Percentiles rank a stretch among this genome's conserved stretches.
phyloP scores from a whole-genome alignment of 2,888 invertebrate species.

The Pycnomerus fuliginosus region DNA sequence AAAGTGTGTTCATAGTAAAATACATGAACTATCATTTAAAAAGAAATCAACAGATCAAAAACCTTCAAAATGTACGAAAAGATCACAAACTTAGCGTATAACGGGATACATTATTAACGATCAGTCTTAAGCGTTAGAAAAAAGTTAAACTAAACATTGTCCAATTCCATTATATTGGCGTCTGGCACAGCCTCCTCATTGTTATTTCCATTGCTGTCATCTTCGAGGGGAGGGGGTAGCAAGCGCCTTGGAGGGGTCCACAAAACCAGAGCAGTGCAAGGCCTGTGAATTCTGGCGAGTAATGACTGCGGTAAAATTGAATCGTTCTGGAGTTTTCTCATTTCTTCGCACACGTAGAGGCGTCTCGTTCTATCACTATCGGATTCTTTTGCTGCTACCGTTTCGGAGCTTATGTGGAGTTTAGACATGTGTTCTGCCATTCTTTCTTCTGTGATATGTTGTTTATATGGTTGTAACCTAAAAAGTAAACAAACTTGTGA shows the following conservation, averaged over 20 bases:
- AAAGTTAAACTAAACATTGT: too few species aligned
- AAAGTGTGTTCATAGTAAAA: too few species aligned
- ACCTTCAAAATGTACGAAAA: too few species aligned
- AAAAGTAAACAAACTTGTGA: too few species aligned
- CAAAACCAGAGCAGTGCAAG: conserved; percentile 76
- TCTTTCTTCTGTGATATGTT: conserved; percentile 79
- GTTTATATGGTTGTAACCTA: too few species aligned
- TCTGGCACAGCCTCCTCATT: conserved; percentile 53
- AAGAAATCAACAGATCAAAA: too few species aligned
- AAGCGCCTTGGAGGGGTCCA: conserved; percentile 69
- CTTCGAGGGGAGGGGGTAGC: conserved; percentile 37
- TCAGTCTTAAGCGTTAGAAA: too few species aligned
- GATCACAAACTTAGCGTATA: too few species aligned
- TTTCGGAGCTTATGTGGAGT: conserved; percentile 65
- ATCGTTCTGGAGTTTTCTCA: conserved; percentile 65
- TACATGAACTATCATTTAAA: too few species aligned
- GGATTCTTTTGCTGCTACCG: conserved; percentile 38
- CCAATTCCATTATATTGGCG: conserved; percentile 42
- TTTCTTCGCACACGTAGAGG: conserved; percentile 67
- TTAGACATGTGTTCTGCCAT: conserved; percentile 79
- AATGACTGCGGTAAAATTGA: conserved; percentile 67
- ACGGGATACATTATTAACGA: too few species aligned
- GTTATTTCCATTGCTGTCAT: conserved; percentile 45
- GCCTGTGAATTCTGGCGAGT: conserved; percentile 65
- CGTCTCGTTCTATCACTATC: conserved; percentile 47